These are phyloP conservation scores for Philhelius pedissequus DNA, from an alignment of 2,888 invertebrate species.

Conservation along the genomic window DNA sequence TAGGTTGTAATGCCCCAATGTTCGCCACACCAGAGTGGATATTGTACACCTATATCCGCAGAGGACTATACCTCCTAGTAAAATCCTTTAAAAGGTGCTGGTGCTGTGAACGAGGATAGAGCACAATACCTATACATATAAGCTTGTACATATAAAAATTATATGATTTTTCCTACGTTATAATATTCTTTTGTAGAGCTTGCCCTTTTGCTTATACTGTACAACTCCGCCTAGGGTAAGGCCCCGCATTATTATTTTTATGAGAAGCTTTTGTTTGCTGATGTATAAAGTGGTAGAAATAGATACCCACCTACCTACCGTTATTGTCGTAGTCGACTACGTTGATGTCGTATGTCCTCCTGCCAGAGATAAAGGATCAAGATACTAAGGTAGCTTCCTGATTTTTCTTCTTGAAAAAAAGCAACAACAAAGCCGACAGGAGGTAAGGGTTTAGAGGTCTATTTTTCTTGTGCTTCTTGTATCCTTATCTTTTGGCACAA, in stretches of 20 bases:
- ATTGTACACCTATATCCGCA: neutral
- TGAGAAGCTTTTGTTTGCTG: slow-evolving; percentile 54
- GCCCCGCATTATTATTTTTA: slow-evolving; percentile 60
- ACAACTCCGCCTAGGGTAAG: slow-evolving; percentile 26
- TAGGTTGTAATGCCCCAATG: neutral
- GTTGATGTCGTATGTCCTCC: slow-evolving; percentile 13
- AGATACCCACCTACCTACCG: neutral
- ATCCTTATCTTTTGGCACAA: slow-evolving; percentile 31
- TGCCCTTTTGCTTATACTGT: slow-evolving; percentile 25
- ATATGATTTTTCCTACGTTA: slow-evolving; percentile 62
- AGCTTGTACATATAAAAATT: slow-evolving; percentile 60
- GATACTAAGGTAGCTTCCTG: slow-evolving; percentile 47
- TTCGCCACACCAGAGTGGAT: neutral
- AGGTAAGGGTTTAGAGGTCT: neutral
- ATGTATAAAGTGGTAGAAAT: slow-evolving; percentile 32
- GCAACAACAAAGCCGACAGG: neutral
- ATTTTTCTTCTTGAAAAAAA: neutral
- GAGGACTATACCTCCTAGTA: slow-evolving; percentile 17
- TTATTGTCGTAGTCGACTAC: neutral
- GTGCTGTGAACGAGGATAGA: slow-evolving; percentile 30
- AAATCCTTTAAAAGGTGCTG: slow-evolving; percentile 61
- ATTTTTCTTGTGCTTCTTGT: slow-evolving; percentile 14
- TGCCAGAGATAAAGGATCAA: slow-evolving; percentile 53
- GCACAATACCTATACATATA: too few species aligned
- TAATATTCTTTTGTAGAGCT: slow-evolving; percentile 52